Conservation (phyloP, 1,140 invertebrate species). For the Hyphantria cunea region DNA sequence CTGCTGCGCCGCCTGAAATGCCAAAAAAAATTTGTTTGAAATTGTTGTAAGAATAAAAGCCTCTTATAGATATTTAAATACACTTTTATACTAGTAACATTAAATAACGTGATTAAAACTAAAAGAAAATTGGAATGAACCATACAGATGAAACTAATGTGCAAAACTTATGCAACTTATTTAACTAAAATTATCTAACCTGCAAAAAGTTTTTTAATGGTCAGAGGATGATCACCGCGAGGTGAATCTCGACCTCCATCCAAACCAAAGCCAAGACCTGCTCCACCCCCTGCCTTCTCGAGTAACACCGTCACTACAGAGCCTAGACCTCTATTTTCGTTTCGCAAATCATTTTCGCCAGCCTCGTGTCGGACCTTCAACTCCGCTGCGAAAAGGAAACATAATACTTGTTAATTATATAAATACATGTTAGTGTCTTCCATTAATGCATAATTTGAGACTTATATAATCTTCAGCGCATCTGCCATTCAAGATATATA, state of each 20-base stretch:
- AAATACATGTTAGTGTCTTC: too few species aligned
- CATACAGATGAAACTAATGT: too few species aligned
- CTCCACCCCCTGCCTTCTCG: slow-evolving; percentile 91
- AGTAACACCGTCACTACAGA: slow-evolving; percentile 80
- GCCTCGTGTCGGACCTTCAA: slow-evolving; percentile 57
- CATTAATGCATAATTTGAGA: too few species aligned
- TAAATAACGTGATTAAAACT: too few species aligned
- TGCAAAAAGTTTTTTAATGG: slow-evolving; percentile 95
- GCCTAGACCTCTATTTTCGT: slow-evolving; percentile 34
- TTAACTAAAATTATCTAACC: slow-evolving; percentile 82
- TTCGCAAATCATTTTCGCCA: slow-evolving; percentile 29
- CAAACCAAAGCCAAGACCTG: slow-evolving; percentile 95
- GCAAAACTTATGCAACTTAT: too few species aligned
- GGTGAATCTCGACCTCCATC: slow-evolving; percentile 96
- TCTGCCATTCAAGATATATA: slow-evolving; percentile 35
- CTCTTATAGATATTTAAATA: too few species aligned
- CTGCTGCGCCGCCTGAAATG: slow-evolving; percentile 92
- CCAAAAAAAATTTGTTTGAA: too few species aligned
- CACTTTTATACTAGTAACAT: too few species aligned
- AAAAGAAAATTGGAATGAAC: too few species aligned
- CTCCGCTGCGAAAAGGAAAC: slow-evolving; percentile 71
- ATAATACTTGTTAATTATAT: too few species aligned
- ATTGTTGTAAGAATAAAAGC: too few species aligned
- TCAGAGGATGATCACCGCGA: slow-evolving; percentile 91
- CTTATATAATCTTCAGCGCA: too few species aligned